These are phyloP conservation scores for Microcebus tavaratra DNA, from an alignment of 2,113 vertebrate species.

Conservation along the genomic window DNA sequence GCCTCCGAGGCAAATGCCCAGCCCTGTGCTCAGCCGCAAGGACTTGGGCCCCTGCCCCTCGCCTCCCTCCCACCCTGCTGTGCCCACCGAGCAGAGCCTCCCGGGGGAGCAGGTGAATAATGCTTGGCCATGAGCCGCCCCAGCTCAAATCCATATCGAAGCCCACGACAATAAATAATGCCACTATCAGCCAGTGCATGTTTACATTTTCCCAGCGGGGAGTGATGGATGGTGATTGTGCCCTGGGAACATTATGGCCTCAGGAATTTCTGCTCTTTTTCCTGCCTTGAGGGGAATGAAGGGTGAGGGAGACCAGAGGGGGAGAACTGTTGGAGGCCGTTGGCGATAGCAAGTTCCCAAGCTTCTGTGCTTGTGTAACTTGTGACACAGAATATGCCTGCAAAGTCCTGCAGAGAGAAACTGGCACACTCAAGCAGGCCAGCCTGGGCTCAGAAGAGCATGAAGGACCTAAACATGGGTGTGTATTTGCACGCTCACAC, in stretches of 20 bases:
- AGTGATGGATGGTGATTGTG: conserved; percentile 53
- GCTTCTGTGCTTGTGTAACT: not conserved
- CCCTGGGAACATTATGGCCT: conserved; percentile 10
- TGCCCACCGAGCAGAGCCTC: not conserved
- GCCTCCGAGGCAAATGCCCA: not conserved
- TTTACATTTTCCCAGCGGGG: conserved; percentile 22
- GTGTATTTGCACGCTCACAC: not conserved
- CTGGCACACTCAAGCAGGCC: rapidly evolving
- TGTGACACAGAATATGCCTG: rapidly evolving
- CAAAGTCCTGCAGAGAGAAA: not conserved
- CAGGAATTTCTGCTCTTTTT: conserved; percentile 11
- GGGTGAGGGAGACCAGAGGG: not conserved
- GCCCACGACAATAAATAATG: conserved; percentile 61
- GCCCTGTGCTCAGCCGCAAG: not conserved
- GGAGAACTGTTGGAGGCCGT: not conserved
- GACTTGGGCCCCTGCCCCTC: not conserved
- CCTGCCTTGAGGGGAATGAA: not conserved
- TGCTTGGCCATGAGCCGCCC: conserved; percentile 58
- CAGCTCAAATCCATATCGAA: not conserved
- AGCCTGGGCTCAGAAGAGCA: not conserved
- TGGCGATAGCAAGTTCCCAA: not conserved
- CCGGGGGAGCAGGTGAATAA: not conserved
- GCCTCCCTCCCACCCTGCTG: not conserved
- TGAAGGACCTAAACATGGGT: rapidly evolving
- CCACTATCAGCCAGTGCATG: not conserved